Evolutionary conservation across 2,888 invertebrate species (phyloP).

Genomic region (Plusia festucae): DNA sequence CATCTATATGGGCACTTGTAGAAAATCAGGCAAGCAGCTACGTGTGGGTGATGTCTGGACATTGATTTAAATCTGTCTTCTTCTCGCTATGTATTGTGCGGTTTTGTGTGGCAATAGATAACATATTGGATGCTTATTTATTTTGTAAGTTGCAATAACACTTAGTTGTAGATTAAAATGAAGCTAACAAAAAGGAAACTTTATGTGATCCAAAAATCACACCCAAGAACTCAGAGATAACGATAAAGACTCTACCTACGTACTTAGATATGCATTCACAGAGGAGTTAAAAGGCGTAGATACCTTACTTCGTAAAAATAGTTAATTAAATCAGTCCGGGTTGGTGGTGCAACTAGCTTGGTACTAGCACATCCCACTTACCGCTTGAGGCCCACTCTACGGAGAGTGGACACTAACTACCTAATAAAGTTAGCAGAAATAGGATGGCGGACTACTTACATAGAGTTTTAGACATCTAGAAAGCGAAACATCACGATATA

Average conservation of each 20-base stretch:
- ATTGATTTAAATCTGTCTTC: background rate
- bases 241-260: background rate
- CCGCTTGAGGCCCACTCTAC: constrained; percentile 25
- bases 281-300: background rate
- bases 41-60: background rate
- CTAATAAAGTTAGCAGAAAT: constrained; percentile 41
- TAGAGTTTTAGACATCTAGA: constrained; percentile 17
- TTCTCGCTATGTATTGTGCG: background rate
- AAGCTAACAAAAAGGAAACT: background rate
- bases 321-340: constrained; percentile 44
- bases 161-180: background rate
- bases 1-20: background rate
- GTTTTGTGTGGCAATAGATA: background rate
- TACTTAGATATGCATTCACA: background rate
- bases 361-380: constrained; percentile 29
- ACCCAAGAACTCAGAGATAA: background rate
- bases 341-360: constrained; percentile 26
- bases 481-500: constrained; percentile 8
- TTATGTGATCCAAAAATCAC: background rate
- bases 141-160: background rate
- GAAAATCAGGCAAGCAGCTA: background rate
- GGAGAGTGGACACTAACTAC: constrained; percentile 35
- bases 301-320: constrained; percentile 2
- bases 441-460: constrained; percentile 23
- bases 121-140: background rate